Evolutionary conservation across 2,888 invertebrate genomes (phyloP).

Genomic region (Eristalinus aeneus): DNA sequence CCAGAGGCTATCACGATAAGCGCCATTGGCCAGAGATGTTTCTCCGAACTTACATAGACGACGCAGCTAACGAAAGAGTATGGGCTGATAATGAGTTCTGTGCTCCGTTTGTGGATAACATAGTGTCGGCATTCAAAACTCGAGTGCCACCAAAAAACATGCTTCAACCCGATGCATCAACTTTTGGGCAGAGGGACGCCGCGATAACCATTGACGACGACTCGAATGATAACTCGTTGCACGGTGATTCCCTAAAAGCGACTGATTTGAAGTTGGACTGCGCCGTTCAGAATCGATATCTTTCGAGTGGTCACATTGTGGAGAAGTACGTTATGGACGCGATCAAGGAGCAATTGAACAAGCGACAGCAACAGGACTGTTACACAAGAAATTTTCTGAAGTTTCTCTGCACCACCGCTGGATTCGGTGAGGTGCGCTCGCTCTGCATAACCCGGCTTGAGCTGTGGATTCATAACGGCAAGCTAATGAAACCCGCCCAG

Average conservation of each 20-base stretch:
- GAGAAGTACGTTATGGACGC: constrained; percentile 92
- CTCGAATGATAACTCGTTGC: constrained; percentile 78
- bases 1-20: constrained; percentile 90
- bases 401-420: constrained; percentile 91
- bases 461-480: constrained; percentile 97
- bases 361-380: constrained; percentile 92
- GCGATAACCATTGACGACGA: constrained; percentile 81
- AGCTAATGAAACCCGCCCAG: constrained; percentile 94
- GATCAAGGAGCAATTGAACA: constrained; percentile 92
- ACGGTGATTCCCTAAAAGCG: constrained; percentile 80
- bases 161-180: constrained; percentile 71
- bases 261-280: constrained; percentile 81
- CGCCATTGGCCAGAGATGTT: constrained; percentile 95
- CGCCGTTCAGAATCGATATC: constrained; percentile 83
- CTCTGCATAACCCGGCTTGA: constrained; percentile 85
- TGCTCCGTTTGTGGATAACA: constrained; percentile 94
- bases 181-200: constrained; percentile 69
- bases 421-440: constrained; percentile 87
- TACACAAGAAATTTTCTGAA: constrained; percentile 94
- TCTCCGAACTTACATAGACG: constrained; percentile 96
- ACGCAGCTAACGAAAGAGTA: constrained; percentile 94
- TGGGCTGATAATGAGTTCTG: constrained; percentile 97
- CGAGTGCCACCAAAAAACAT: constrained; percentile 76
- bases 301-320: constrained; percentile 77
- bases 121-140: constrained; percentile 83